Conservation (phyloP, 2,888 invertebrate species). For the Ectemnius lituratus region DNA sequence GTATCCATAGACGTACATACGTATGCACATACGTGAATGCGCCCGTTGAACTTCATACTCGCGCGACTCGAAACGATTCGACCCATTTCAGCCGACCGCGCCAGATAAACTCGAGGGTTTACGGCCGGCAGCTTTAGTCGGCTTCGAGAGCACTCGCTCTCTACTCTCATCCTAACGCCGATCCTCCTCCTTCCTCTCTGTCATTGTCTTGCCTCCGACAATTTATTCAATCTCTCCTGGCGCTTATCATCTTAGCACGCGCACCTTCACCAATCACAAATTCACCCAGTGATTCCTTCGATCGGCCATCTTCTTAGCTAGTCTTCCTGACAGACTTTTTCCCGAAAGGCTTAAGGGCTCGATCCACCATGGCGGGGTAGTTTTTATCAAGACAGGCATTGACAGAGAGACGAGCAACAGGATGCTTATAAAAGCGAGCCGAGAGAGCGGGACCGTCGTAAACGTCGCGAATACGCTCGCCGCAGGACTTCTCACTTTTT, state of each 20-base stretch:
- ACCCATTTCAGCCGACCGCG: constrained; percentile 39
- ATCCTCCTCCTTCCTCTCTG: background rate
- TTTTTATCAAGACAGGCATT: background rate
- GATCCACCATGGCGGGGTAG: background rate
- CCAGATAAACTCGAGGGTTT: constrained; percentile 26
- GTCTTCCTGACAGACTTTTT: too few relatives aligned
- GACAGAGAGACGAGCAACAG: constrained; percentile 37
- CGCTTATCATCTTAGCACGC: background rate
- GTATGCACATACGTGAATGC: constrained; percentile 5
- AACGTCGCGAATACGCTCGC: constrained; percentile 29
- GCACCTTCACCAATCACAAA: too few relatives aligned
- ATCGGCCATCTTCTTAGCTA: too few relatives aligned
- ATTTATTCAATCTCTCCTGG: background rate
- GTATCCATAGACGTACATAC: constrained; percentile 17
- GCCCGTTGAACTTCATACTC: constrained; percentile 4
- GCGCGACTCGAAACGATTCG: constrained; percentile 24
- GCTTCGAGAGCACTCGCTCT: background rate
- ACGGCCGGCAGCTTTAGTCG: background rate
- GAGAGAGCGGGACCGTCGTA: constrained; percentile 36
- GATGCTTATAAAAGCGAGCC: constrained; percentile 39
- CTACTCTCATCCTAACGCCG: background rate
- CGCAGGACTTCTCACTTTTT: constrained; percentile 20
- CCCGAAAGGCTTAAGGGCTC: too few relatives aligned
- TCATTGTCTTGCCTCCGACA: background rate
- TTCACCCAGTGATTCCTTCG: too few relatives aligned